Evolutionary conservation across 2,113 vertebrate species (phyloP).

Genomic region (Alligator mississippiensis): DNA sequence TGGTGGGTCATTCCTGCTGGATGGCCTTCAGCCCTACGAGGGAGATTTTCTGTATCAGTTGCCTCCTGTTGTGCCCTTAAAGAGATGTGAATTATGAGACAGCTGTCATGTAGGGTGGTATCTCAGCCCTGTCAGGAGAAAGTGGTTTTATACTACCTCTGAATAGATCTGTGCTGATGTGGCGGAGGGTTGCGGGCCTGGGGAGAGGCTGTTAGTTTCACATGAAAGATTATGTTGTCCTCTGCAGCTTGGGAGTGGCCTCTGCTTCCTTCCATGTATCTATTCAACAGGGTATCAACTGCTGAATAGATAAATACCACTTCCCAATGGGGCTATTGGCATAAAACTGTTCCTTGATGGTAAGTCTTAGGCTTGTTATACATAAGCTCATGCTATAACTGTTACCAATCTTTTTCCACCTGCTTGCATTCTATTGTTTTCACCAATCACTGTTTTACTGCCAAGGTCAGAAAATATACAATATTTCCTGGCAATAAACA

Average conservation of each 20-base stretch:
- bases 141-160: background rate
- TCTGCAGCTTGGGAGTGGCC: background rate
- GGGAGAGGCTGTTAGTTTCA: rapidly evolving
- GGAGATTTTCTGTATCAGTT: background rate
- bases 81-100: background rate
- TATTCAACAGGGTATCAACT: background rate
- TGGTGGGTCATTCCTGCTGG: background rate
- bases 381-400: background rate
- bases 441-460: background rate
- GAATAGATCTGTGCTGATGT: rapidly evolving
- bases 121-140: background rate
- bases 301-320: rapidly evolving
- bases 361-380: background rate
- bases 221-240: no score
- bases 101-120: background rate
- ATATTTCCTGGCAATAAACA: background rate
- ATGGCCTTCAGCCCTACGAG: background rate
- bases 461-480: background rate
- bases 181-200: rapidly evolving
- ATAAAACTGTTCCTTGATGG: rapidly evolving
- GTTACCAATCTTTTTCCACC: background rate
- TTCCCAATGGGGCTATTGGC: background rate
- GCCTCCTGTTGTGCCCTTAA: background rate
- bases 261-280: rapidly evolving
- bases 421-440: background rate